Evolutionary conservation across 2,113 vertebrate genomes (phyloP).

Genomic region (Panthera uncia): DNA sequence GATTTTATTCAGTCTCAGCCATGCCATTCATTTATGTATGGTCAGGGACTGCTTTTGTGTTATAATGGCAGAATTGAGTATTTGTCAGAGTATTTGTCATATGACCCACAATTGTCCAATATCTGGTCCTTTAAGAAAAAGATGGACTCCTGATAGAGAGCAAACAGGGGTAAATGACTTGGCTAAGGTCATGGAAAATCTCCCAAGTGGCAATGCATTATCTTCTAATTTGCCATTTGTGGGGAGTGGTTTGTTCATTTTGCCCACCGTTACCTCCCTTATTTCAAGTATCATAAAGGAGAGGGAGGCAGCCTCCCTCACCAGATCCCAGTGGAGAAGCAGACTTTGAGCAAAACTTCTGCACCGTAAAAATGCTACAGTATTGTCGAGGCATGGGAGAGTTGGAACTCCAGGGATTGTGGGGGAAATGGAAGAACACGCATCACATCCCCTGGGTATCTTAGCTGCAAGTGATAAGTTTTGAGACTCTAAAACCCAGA

Average conservation of each 20-base stretch:
- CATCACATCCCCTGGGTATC: conserved; percentile 33
- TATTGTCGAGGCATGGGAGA: conserved; percentile 41
- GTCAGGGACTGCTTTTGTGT: neutral
- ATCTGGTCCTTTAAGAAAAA: neutral
- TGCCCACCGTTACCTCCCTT: neutral
- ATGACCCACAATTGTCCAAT: neutral
- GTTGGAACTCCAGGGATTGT: conserved; percentile 48
- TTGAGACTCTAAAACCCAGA: conserved; percentile 46
- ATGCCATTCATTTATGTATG: neutral
- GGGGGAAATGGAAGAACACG: conserved; percentile 68
- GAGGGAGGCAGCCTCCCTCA: neutral
- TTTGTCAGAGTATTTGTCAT: neutral
- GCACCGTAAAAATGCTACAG: conserved; percentile 42
- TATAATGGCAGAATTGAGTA: neutral
- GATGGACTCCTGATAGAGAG: neutral
- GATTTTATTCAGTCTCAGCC: neutral
- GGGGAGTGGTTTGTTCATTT: neutral
- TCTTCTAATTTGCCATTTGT: neutral
- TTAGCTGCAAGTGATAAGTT: conserved; percentile 65
- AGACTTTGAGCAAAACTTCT: conserved; percentile 46
- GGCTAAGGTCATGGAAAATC: neutral
- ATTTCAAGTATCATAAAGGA: conserved; percentile 27
- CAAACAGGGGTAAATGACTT: neutral
- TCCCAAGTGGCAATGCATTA: neutral
- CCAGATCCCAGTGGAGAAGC: neutral